These are phyloP conservation scores for Lamprotornis superbus DNA, from an alignment of 2,113 vertebrate species.

Conservation along the genomic window DNA sequence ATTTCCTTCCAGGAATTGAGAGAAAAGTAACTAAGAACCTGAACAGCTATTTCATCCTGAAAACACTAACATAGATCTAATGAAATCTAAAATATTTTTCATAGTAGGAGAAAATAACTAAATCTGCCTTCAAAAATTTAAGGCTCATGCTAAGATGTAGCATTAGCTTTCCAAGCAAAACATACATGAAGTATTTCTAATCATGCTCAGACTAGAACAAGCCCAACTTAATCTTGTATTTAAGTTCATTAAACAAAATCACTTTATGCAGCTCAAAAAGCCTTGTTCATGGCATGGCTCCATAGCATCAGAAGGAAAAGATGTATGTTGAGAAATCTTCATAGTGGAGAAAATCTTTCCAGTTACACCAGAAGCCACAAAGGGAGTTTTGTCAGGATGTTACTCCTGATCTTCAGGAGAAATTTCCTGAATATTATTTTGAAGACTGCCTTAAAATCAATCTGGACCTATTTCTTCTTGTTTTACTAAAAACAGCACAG, in stretches of 20 bases:
- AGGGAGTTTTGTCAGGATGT: not conserved
- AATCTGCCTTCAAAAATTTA: not conserved
- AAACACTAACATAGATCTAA: not conserved
- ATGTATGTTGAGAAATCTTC: not conserved
- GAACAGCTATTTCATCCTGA: not conserved
- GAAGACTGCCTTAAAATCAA: not conserved
- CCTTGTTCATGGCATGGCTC: not conserved
- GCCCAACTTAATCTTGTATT: not conserved
- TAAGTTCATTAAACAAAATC: not conserved
- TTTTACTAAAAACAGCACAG: not conserved
- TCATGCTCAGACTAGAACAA: not conserved
- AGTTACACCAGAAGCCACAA: not conserved
- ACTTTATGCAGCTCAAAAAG: not conserved
- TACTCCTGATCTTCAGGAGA: not conserved
- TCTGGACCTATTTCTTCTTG: not conserved
- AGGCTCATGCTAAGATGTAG: not conserved
- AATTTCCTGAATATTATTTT: not conserved
- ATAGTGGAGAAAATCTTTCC: not conserved
- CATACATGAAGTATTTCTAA: not conserved
- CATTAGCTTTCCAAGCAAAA: not conserved
- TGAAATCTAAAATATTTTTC: not conserved
- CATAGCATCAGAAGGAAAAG: not conserved
- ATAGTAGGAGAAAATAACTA: not conserved
- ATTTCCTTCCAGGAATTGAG: constrained; percentile 17
- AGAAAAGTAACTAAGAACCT: not conserved